Base-by-base conservation (phyloP, 2,797 vertebrate species). In the Leucoraja ocellata region DNA sequence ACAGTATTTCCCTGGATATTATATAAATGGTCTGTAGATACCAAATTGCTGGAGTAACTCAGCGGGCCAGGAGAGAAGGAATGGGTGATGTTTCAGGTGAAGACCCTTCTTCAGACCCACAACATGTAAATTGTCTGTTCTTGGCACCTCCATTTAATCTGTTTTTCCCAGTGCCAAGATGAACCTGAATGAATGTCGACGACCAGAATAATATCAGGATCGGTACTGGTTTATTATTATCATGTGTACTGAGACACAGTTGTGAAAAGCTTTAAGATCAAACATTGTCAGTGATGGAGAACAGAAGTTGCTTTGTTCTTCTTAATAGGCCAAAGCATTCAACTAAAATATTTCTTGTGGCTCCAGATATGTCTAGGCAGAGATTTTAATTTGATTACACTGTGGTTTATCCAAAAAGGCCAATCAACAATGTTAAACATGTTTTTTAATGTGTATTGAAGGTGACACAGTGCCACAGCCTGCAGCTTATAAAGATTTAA, bases 361-460 rank as follows among this genome's bases (percentile, higher is more conserved):
- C 63, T 68, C 36, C 84, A 88, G 84, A 36, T 88, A 36, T 88
- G 63, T 88, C 61, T 32, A 68, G 84, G 63, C 84, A 68, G 16
- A 68, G 63, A 36, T 88, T 88, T 65, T 32, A 88, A 88, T 88
- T 88, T 88, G 84, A 88, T 68, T 68, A 36, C n/a, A 68, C 68
- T 32, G 32, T 18, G 14, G 16, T 23, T n/a, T 88, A 65, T 88
- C 84, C 63, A 65, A 68, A 88, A 88, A 68, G 84, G n/a, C 63
- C 61, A 13, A 68, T 88, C 61, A 36, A 36, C 84, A 63, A 88
- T 68, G 8, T 88, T 88, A 63, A 88, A 88, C 7, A 16, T 10
- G 65, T 63, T n/a, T 68, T 5, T 3, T 28, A 54, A 68, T 16
- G 36, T 36, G 68, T 32, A 68, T 68, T 88, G 63, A 88, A 7